Base-by-base conservation (phyloP, 1,140 invertebrate species). In the Temnothorax longispinosus region DNA sequence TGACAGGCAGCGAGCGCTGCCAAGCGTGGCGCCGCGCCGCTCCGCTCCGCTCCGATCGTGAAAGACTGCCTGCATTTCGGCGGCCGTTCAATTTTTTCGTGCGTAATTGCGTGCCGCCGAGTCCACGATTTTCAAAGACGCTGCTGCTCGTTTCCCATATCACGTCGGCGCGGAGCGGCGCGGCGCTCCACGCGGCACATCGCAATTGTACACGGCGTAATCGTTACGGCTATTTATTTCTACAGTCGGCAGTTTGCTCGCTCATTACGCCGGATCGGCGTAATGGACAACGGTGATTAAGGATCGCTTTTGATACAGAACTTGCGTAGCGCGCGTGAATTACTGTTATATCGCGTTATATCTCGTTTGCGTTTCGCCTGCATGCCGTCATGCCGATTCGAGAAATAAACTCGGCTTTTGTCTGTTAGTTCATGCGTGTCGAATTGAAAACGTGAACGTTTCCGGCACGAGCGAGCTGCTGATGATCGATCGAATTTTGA, bases 1-100 rank as follows among this genome's bases (percentile, higher is more conserved):
- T 91, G 86, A 91, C 85, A 88, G 90, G 86, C 90, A 82, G 58
- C 82, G 69, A 21, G 62, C 72, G 85, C 71, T 81, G 84, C 85
- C 76, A 86, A 85, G 64, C 78, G 64, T 76, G 56, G 85, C 77
- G 32, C 50, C 38, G 64, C 38, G 21, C 58, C 54, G 54, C n/a
- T n/a, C 62, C 88, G 58, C 15, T 52, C 21, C 71, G 58, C 15
- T 52, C 21, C 71, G 75, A 74, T 41, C 52, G n/a, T 75, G 32
- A 78, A 86, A 67, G 65, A 41, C 13, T 35, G 54, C 82, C 82
- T 77, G 81, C 72, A 76, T 88, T 89, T 88, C 87, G 82, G 72
- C 62, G 87, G 44, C 60, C 54, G 81, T 69, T 88, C 85, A 21
- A 74, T 62, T 84, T 65, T 58, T 71, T 50, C 65, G 21, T 5